Evolutionary conservation across 2,888 invertebrate species (phyloP).

Genomic region (Acanthopleura granulata): DNA sequence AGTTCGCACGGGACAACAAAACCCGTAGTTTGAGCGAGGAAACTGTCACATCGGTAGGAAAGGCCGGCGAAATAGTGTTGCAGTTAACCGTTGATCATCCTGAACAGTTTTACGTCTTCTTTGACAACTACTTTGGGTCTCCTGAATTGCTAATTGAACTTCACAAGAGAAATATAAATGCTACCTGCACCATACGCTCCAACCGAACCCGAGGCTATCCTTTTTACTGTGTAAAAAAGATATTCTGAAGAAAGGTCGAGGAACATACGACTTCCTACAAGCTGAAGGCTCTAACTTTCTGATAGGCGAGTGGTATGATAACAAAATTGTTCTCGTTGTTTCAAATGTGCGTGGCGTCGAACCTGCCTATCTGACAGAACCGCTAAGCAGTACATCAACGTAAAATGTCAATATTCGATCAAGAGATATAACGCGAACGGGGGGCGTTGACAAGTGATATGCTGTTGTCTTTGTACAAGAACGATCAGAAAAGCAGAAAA

Average conservation of each 20-base stretch:
- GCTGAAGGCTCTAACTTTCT: constrained; percentile 12
- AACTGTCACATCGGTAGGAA: constrained; percentile 6
- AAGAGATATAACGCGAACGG: too few species aligned
- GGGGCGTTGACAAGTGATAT: too few species aligned
- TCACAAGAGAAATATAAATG: background rate
- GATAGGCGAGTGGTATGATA: constrained; percentile 28
- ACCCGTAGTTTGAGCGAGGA: background rate
- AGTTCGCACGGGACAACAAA: constrained; percentile 23
- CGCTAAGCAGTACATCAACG: too few species aligned
- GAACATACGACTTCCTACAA: constrained; percentile 19
- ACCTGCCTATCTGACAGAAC: too few species aligned
- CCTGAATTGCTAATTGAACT: background rate
- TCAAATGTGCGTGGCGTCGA: too few species aligned
- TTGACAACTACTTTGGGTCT: constrained; percentile 20
- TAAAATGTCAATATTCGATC: too few species aligned
- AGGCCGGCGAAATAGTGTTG: constrained; percentile 16
- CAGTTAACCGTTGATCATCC: constrained; percentile 1
- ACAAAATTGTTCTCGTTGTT: too few species aligned
- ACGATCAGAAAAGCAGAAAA: too few species aligned
- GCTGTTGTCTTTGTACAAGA: too few species aligned
- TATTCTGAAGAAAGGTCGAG: constrained; percentile 23
- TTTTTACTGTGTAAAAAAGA: too few species aligned
- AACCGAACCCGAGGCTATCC: constrained; percentile 6
- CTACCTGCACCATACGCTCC: constrained; percentile 5
- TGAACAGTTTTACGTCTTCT: constrained; percentile 1